Evolutionary conservation across 2,888 invertebrate genomes (phyloP).

Genomic region (Polydrusus tereticollis): DNA sequence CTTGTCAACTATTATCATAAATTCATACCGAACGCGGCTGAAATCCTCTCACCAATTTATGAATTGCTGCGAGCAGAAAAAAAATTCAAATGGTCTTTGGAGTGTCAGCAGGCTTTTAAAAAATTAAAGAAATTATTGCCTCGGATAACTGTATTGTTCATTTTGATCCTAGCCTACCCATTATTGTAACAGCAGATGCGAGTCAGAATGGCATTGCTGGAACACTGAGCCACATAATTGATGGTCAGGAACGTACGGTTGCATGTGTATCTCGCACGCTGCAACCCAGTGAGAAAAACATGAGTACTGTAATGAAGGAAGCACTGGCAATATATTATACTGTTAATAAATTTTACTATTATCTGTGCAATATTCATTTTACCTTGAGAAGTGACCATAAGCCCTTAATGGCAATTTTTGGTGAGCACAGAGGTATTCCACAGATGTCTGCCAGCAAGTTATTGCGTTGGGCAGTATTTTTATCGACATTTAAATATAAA

Average conservation of each 20-base stretch:
- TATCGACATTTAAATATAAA: background rate
- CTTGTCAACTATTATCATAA: slow-evolving; percentile 44
- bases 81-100: slow-evolving; percentile 41
- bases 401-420: background rate
- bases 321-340: slow-evolving; percentile 43
- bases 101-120: slow-evolving; percentile 33
- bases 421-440: background rate
- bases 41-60: slow-evolving; percentile 39
- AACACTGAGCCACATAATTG: background rate
- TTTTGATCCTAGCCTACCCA: slow-evolving; percentile 47
- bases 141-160: slow-evolving; percentile 47
- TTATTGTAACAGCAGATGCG: slow-evolving; percentile 46
- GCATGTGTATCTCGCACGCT: slow-evolving; percentile 47
- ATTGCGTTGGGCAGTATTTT: background rate
- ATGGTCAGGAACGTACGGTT: slow-evolving; percentile 44
- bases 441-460: background rate
- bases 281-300: slow-evolving; percentile 19
- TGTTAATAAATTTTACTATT: slow-evolving; percentile 40
- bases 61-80: slow-evolving; percentile 41
- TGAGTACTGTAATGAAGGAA: slow-evolving; percentile 18
- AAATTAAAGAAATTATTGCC: slow-evolving; percentile 43
- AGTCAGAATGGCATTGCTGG: slow-evolving; percentile 39
- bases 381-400: slow-evolving; percentile 22
- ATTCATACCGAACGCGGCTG: slow-evolving; percentile 33
- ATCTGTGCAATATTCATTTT: slow-evolving; percentile 37